Conservation (phyloP, 2,113 vertebrate species). For the Platanista minor region DNA sequence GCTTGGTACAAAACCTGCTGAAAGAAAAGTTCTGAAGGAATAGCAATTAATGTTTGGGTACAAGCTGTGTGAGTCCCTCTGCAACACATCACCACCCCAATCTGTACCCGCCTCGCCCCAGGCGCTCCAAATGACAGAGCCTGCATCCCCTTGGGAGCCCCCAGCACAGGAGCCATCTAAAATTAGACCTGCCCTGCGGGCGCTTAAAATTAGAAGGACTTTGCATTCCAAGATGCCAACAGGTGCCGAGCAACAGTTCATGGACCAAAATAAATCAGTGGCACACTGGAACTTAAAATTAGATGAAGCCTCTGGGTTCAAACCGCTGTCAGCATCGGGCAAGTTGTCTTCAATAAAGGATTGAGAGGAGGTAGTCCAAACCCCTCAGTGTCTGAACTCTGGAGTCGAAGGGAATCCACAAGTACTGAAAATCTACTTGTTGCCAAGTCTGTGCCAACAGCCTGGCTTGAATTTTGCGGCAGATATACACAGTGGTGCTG, state of each 20-base stretch:
- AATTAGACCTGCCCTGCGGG: neutral
- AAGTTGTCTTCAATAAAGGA: neutral
- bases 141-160: neutral
- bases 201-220: neutral
- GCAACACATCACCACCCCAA: accelerated
- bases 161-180: neutral
- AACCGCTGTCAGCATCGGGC: accelerated
- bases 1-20: neutral
- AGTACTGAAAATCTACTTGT: accelerated
- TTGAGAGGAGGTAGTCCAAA: neutral
- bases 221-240: neutral
- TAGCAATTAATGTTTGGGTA: accelerated
- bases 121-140: neutral
- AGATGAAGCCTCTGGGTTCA: neutral
- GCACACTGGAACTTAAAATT: neutral
- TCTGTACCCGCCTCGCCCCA: neutral
- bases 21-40: neutral
- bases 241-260: slow-evolving; percentile 12
- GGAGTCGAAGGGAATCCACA: neutral
- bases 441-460: neutral
- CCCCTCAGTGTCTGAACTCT: neutral
- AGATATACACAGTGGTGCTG: accelerated
- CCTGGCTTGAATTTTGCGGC: neutral
- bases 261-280: neutral
- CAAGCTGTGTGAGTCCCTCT: neutral